Base-by-base conservation (phyloP, 2,797 vertebrate genomes). In the Oreochromis mossambicus region DNA sequence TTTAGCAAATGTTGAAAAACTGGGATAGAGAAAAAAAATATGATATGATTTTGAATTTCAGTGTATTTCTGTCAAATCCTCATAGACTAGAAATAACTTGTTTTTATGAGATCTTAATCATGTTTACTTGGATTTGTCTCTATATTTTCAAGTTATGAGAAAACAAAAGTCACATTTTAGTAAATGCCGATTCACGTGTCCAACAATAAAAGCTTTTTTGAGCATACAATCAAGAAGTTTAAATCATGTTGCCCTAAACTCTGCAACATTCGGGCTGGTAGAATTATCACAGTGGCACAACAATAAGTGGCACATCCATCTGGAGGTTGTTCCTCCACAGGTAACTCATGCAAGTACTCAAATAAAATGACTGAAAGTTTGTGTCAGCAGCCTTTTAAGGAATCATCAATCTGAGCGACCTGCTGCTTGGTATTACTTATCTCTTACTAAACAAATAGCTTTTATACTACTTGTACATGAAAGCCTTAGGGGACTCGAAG, bases 381-480 rank as follows among this genome's bases (percentile, higher is more conserved):
- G 24, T 48, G 43, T 48, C 68, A 32, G 46, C 10, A 50, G 6
- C 10, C 10, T 19, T 0, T 32, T 50, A 50, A 32, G 26, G 0
- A 75, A 32, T 50, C 26, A 75, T 50, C 41, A 46, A 6, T 50
- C 19, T 41, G 24, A 24, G 51, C 2, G 2, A 54, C 13, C 29
- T 73, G 14, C 34, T 38, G 6, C 55, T 83, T 29, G 24, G 21
- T 55, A 2, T 7, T 75, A 34, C 24, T 51, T 56, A 78, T 68
- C 36, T 12, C 34, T 36, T 29, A 61, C 41, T 46, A 48, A 34
- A 46, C 12, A 75, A 75, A 75, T n/a, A 50, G 26, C 15, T 48
- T 50, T 29, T 75, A 48, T 15, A 73, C 5, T 82, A 78, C 55
- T 80, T 32, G 43, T 32, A n/a, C 5, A 2, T 63, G 61, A 84